Base-by-base conservation (phyloP, 2,113 vertebrate species). In the Atractosteus spatula region DNA sequence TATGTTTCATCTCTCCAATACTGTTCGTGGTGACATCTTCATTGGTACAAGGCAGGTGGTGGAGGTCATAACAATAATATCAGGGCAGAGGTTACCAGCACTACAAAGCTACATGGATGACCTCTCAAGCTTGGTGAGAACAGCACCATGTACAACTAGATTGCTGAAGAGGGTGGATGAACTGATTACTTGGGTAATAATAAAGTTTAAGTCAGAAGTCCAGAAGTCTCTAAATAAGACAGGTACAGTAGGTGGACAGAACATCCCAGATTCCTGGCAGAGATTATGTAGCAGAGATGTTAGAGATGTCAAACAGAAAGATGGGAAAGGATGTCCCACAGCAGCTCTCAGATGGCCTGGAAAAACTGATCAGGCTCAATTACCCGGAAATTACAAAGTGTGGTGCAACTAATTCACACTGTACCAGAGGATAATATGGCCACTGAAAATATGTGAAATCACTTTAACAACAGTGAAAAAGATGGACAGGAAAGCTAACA, bases 361-460 rank as follows among this genome's bases (percentile, higher is more conserved):
- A 17, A 73, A 44, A 42, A 62, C 29, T 12, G 14, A 71, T 7
- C 14, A 13, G 44, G 56, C 41, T 57, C 71, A 72, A 29, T 41
- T 74, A 16, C 47, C 67, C 5, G 66, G 45, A 7, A 69, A 74
- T 45, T 63, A 62, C 66, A 69, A 74, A 62, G 68, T 73, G n/a
- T 67, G 65, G 64, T 57, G 73, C 44, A 64, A 57, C 51, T 68
- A 74, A 44, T 69, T 65, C 68, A 74, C 51, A 17, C 47, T 74
- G 43, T 74, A 70, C 68, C 59, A 61, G 47, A 12, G 17, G 41
- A 17, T 74, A 43, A 56, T 70, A 68, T 74, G 61, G 54, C 47
- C 62, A 11, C 47, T 70, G 41, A 70, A 74, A 29, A 29, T 29
- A 29, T 29, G 17, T 29, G 17, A 29, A 29, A 29, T 29, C 17